These are phyloP conservation scores for Nineta flava DNA, from an alignment of 2,888 invertebrate genomes.

Conservation along the genomic window DNA sequence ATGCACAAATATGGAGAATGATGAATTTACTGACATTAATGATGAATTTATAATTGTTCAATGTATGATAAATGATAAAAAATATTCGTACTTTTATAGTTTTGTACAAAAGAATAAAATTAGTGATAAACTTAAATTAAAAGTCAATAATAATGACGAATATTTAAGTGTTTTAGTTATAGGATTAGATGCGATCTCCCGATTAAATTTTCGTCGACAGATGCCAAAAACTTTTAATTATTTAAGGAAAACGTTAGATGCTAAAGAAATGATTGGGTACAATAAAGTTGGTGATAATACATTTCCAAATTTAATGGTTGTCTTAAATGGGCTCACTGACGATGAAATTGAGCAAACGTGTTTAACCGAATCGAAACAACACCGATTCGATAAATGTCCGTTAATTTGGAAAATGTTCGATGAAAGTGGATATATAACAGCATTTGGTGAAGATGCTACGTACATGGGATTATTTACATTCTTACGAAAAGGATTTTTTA, in stretches of 20 bases:
- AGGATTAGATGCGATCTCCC: conserved; percentile 74
- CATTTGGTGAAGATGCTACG: conserved; percentile 71
- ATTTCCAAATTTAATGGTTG: conserved; percentile 74
- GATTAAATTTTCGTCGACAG: conserved; percentile 69
- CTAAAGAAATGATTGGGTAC: conserved; percentile 71
- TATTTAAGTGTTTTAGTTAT: conserved; percentile 57
- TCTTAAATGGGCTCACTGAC: conserved; percentile 55
- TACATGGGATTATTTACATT: conserved; percentile 69
- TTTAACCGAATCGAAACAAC: conserved; percentile 30
- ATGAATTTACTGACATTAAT: conserved; percentile 23
- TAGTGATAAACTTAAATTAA: conserved; percentile 25
- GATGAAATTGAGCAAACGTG: conserved; percentile 47
- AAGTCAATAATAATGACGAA: conserved; percentile 17
- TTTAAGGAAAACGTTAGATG: conserved; percentile 39
- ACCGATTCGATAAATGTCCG: conserved; percentile 60
- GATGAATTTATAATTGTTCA: conserved; percentile 54
- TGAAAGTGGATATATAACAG: conserved; percentile 54
- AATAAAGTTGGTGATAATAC: conserved; percentile 93
- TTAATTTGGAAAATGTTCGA: conserved; percentile 74
- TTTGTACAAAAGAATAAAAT: conserved; percentile 19
- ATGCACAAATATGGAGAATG: conserved; percentile 26
- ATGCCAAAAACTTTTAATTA: conserved; percentile 56
- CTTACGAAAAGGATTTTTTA: conserved; percentile 54
- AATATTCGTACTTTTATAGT: not conserved
- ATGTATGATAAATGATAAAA: conserved; percentile 27